Evolutionary conservation across 2,888 invertebrate genomes (phyloP).

Genomic region (Tolmerus cingulatus): DNA sequence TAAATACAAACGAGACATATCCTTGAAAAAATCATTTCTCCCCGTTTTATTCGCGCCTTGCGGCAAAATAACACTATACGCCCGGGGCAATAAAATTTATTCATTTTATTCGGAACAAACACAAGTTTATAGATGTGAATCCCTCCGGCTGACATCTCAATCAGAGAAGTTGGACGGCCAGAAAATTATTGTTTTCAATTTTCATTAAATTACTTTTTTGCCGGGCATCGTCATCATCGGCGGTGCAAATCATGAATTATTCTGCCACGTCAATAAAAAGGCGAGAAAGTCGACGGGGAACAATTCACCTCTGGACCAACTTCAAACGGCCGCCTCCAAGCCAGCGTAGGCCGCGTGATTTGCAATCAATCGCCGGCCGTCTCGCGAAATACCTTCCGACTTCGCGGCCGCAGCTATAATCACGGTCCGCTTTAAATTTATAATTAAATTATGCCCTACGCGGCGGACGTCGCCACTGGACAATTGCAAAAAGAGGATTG

Average conservation of each 20-base stretch:
- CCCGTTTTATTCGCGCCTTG: neutral
- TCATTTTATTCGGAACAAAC: slow-evolving; percentile 38
- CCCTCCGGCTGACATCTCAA: slow-evolving; percentile 47
- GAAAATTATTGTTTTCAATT: slow-evolving; percentile 50
- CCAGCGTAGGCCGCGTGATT: neutral
- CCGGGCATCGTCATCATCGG: slow-evolving; percentile 16
- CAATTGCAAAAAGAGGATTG: neutral
- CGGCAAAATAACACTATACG: slow-evolving; percentile 20
- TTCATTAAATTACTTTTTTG: slow-evolving; percentile 49
- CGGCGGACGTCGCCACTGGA: neutral
- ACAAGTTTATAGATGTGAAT: slow-evolving; percentile 43
- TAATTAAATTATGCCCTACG: slow-evolving; percentile 25
- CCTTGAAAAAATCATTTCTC: neutral
- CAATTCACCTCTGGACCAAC: slow-evolving; percentile 27
- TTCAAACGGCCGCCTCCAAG: slow-evolving; percentile 13
- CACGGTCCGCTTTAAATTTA: slow-evolving; percentile 24
- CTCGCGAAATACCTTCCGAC: slow-evolving; percentile 28
- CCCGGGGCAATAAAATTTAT: slow-evolving; percentile 35
- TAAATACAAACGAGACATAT: neutral
- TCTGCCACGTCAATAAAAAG: slow-evolving; percentile 16
- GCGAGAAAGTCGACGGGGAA: slow-evolving; percentile 30
- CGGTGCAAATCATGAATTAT: slow-evolving; percentile 45
- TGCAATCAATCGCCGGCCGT: slow-evolving; percentile 32
- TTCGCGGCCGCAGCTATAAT: neutral
- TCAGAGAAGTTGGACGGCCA: slow-evolving; percentile 44